A percentile compares a stretch with the other conserved stretches of the same genome.
phyloP scores from a whole-genome alignment of 2,888 invertebrate genomes.

The Phyto melanocephala region DNA sequence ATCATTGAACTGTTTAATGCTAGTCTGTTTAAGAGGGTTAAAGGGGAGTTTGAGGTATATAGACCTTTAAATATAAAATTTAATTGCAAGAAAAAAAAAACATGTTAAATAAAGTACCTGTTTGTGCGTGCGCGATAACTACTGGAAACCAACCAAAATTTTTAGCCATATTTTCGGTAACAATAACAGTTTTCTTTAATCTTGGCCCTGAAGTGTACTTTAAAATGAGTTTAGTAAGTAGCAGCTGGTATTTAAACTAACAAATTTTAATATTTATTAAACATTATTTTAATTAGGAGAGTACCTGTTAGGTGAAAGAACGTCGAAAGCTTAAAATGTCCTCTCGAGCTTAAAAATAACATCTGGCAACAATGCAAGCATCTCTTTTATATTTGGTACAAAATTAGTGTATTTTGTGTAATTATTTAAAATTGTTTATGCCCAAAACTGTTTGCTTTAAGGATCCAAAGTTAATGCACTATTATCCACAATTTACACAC shows the following conservation, averaged over 20 bases:
- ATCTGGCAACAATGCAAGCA: slow-evolving; percentile 20
- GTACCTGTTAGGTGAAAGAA: slow-evolving; percentile 51
- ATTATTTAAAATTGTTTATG: background rate
- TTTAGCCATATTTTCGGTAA: slow-evolving; percentile 39
- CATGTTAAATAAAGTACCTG: slow-evolving; percentile 56
- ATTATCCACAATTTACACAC: slow-evolving; percentile 18
- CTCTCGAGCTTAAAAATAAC: slow-evolving; percentile 16
- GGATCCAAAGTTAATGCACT: slow-evolving; percentile 12
- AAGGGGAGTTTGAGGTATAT: slow-evolving; percentile 33
- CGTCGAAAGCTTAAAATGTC: slow-evolving; percentile 33
- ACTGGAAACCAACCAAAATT: slow-evolving; percentile 57
- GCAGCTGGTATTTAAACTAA: slow-evolving; percentile 27
- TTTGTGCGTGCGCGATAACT: slow-evolving; percentile 35
- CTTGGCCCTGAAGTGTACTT: slow-evolving; percentile 42
- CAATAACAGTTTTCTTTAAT: slow-evolving; percentile 15
- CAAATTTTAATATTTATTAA: slow-evolving; percentile 16
- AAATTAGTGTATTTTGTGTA: slow-evolving; percentile 10
- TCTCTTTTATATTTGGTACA: background rate
- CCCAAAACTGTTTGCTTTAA: slow-evolving; percentile 32
- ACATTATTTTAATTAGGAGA: slow-evolving; percentile 19
- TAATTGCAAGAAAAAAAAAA: slow-evolving; percentile 53
- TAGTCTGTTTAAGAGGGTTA: slow-evolving; percentile 10
- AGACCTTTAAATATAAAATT: slow-evolving; percentile 60
- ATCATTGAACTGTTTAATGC: slow-evolving; percentile 28
- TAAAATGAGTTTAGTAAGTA: slow-evolving; percentile 32